Evolutionary conservation across 2,888 invertebrate genomes (phyloP).

Genomic region (Pocota personata): DNA sequence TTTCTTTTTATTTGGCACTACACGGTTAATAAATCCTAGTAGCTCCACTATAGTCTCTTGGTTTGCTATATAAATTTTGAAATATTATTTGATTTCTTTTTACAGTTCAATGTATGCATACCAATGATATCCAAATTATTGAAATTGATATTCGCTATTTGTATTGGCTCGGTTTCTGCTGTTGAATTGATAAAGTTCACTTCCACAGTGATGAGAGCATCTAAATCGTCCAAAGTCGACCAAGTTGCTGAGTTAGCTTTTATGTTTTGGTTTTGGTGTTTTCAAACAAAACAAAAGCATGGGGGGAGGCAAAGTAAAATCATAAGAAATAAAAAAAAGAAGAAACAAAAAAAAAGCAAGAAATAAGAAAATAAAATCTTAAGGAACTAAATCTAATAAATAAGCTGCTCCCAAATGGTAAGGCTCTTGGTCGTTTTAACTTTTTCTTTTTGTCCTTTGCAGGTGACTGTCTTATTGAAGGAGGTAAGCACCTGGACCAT

Average conservation of each 20-base stretch:
- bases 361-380: not conserved
- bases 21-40: constrained; percentile 92
- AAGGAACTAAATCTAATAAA: not conserved
- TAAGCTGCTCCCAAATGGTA: not conserved
- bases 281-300: constrained; percentile 43
- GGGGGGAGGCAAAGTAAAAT: constrained; percentile 51
- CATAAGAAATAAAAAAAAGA: constrained; percentile 38
- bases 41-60: constrained; percentile 97
- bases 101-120: constrained; percentile 80
- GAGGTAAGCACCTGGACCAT: no score
- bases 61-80: constrained; percentile 86
- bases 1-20: constrained; percentile 83
- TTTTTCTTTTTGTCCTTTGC: no score
- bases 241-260: constrained; percentile 76
- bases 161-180: constrained; percentile 83
- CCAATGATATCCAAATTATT: constrained; percentile 97
- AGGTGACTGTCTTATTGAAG: no score
- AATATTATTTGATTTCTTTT: not conserved
- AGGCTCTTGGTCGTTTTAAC: no score
- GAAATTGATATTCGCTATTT: constrained; percentile 94
- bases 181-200: constrained; percentile 87
- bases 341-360: constrained; percentile 20
- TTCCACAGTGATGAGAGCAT: constrained; percentile 92
- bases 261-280: constrained; percentile 25
- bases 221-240: constrained; percentile 84